Base-by-base conservation (phyloP, 2,113 vertebrate genomes). In the Cyanoliseus patagonus region DNA sequence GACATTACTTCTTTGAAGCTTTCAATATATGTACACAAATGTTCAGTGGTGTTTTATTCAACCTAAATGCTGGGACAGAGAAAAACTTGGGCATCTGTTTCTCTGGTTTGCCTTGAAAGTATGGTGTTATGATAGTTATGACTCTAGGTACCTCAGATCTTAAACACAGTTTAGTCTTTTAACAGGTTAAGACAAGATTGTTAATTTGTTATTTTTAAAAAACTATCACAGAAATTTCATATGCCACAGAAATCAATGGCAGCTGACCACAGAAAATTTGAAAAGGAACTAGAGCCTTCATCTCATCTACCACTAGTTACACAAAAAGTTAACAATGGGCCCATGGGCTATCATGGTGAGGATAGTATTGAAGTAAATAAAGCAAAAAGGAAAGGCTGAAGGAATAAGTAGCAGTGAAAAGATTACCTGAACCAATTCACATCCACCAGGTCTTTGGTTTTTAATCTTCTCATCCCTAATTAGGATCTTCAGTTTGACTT, bases 381-480 rank as follows among this genome's bases (percentile, higher is more conserved):
- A 86, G 37, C 17, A 61, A 79, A 49, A 2, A 70, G 30, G 68
- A 90, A 59, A 92, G 35, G 9, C 10, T 82, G 44, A 77, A 80
- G 10, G 20, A 42, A 30, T 77, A 92, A 84, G 52, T 3, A 59
- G 7, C 14, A 83, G 23, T 30, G 25, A 83, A 87, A 92, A 30
- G 92, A 85, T 47, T 55, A 55, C 25, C 39, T 13, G 9, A 69
- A 86, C 22, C 51, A 47, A 46, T 68, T 73, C 55, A 81, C 64
- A 87, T 61, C 20, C 57, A 90, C 77, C 46, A 88, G 90, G 69
- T 92, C 95, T 95, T 89, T 68, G 87, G 19, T 95, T 97, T 98
- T 96, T 63, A 88, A 49, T 90, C 95, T 97, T 97, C 95, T 94
- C 96, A 97, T 97, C 97, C 97, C 89, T 96, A 91, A 88, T 75